Percentiles rank a stretch among this genome's conserved stretches.
Conservation (phyloP, 2,113 vertebrate genomes). For the Pyrgilauda ruficollis region DNA sequence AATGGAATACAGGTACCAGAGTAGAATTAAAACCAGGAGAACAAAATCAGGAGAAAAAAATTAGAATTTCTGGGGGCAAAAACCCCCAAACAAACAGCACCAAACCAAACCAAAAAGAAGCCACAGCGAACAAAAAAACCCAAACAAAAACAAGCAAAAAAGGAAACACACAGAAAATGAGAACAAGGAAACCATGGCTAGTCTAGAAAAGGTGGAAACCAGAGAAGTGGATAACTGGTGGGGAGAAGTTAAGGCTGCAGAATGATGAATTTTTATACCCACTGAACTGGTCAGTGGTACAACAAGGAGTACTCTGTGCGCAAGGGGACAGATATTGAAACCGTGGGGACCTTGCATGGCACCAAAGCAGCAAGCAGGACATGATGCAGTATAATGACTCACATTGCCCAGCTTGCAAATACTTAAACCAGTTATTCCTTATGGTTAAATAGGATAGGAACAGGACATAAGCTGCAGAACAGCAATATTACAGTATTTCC, state of each 20-base stretch:
- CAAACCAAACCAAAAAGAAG: neutral
- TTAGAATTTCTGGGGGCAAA: neutral
- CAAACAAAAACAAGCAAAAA: neutral
- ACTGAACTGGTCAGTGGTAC: neutral
- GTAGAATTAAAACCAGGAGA: neutral
- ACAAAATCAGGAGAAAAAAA: neutral
- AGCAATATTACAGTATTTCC: neutral
- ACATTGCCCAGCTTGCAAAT: neutral
- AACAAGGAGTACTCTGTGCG: neutral
- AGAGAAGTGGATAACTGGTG: neutral
- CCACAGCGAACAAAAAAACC: neutral
- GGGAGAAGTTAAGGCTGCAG: neutral
- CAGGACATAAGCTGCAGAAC: neutral
- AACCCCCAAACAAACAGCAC: neutral
- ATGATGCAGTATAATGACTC: neutral
- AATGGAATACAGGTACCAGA: neutral
- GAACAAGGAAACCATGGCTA: neutral
- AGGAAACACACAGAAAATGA: neutral
- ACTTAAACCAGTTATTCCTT: neutral
- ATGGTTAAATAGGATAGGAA: neutral
- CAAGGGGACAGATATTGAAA: neutral
- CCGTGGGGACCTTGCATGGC: accelerated
- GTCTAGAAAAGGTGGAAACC: neutral
- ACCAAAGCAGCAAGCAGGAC: neutral
- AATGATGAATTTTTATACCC: neutral